Evolutionary conservation across 2,888 invertebrate species (phyloP).

Genomic region (Onchidella celtica): DNA sequence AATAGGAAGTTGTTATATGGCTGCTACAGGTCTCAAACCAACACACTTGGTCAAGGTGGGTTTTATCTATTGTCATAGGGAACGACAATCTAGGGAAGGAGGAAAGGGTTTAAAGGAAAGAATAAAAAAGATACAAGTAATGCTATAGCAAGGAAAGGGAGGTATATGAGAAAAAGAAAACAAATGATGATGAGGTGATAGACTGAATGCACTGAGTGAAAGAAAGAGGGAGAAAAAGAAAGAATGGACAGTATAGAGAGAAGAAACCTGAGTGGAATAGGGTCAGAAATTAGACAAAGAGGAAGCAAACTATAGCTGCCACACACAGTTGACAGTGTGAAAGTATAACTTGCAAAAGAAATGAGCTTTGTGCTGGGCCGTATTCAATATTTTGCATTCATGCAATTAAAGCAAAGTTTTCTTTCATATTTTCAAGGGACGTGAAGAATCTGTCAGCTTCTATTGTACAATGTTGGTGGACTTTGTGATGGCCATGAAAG

Average conservation of each 20-base stretch:
- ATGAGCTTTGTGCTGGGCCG: no score
- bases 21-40: conserved; percentile 93
- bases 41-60: conserved; percentile 82
- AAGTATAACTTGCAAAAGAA: not conserved
- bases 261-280: no score
- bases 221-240: no score
- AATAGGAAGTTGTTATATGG: conserved; percentile 96
- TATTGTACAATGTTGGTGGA: conserved; percentile 91
- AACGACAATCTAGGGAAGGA: not conserved
- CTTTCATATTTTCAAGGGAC: conserved; percentile 82
- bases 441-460: conserved; percentile 84
- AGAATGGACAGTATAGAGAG: no score
- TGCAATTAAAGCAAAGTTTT: not conserved
- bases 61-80: not conserved
- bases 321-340: no score
- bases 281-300: no score
- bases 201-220: no score
- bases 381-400: no score
- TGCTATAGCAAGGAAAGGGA: not conserved
- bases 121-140: not conserved
- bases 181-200: no score
- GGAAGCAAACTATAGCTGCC: no score
- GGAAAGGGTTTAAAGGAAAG: not conserved
- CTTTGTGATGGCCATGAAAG: conserved; percentile 93
- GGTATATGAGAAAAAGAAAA: no score